phyloP scores from a whole-genome alignment of 2,797 vertebrate species.

The Poeciliopsis gracilis region DNA sequence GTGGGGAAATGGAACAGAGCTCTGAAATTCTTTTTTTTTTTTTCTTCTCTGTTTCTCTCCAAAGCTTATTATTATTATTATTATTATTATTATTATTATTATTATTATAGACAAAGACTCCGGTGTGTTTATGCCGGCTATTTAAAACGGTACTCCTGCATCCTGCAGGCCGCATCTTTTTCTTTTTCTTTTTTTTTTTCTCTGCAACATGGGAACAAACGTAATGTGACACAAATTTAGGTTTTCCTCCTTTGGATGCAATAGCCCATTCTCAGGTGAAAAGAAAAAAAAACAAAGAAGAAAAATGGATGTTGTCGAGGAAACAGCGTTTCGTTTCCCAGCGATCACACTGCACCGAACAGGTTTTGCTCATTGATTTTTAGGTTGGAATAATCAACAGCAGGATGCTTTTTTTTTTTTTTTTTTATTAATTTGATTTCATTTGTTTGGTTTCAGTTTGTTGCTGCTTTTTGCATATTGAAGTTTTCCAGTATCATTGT shows the following conservation, averaged over 20 bases:
- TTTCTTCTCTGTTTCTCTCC: slow-evolving; percentile 41
- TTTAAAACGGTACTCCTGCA: slow-evolving; percentile 63
- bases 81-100: slow-evolving; percentile 60
- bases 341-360: slow-evolving; percentile 4
- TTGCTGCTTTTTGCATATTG: slow-evolving; percentile 36
- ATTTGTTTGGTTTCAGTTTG: slow-evolving; percentile 45
- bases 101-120: slow-evolving; percentile 56
- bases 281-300: background rate
- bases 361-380: slow-evolving; percentile 6
- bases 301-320: slow-evolving; percentile 36
- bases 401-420: slow-evolving; percentile 14
- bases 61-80: slow-evolving; percentile 66
- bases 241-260: slow-evolving; percentile 17
- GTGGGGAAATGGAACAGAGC: slow-evolving; percentile 42
- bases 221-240: slow-evolving; percentile 17
- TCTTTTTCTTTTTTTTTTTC: slow-evolving; percentile 29
- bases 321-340: slow-evolving; percentile 9
- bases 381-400: slow-evolving; percentile 51
- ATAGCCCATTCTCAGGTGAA: slow-evolving; percentile 63
- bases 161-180: slow-evolving; percentile 43
- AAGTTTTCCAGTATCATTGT: slow-evolving; percentile 59
- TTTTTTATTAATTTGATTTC: no score
- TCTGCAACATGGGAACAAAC: slow-evolving; percentile 23
- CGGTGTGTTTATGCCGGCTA: slow-evolving; percentile 55
- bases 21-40: slow-evolving; percentile 18